Evolutionary conservation across 2,113 vertebrate species (phyloP), one percentile per base, ranked within the genome.

Genomic region (Chunga burmeisteri): DNA sequence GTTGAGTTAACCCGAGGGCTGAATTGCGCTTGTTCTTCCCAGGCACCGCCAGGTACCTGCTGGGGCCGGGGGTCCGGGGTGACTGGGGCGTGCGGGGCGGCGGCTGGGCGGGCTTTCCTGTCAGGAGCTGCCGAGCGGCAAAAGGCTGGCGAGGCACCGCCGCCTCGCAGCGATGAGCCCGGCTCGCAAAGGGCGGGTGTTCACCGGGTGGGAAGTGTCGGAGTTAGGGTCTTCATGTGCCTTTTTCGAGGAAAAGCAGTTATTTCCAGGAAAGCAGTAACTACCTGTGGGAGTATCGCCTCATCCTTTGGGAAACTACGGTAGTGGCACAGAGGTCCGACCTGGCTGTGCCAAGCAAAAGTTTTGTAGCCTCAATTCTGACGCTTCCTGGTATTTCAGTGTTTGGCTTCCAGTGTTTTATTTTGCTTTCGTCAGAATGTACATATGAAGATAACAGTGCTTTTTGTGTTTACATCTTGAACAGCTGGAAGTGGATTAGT

Each of bases 301-400:
- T 81, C 12, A 0, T 23, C 20, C 26, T 32, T 34, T 30, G 47
- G 38, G 29, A 56, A 30, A 0, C 29, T 13, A 2, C 6, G 16
- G 29, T 9, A 16, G 4, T 0, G 44, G 75, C 7, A 1, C 20
- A 7, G 38, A 22, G n/a, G 18, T 27, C 3, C 9, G 1, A 6
- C 2, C 11, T 16, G 44, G 42, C 10, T 36, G n/a, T 21, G 50
- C 72, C 59, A 8, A 0, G 2, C 2, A 5, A 2, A 66, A 50
- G 58, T 77, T 72, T 73, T 19, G 27, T n/a, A 22, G 50, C 15
- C 56, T n/a, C 5, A 1, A 1, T 49, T 22, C 50, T 40, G 49
- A 3, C 16, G 0, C 27, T 74, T 66, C 46, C 55, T 34, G 44
- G 19, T n/a, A 3, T 38, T 21, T n/a, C 32, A 6, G 66, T 12